phyloP scores from a whole-genome alignment of 2,888 invertebrate genomes.

The Zygothrica quintamaculata region DNA sequence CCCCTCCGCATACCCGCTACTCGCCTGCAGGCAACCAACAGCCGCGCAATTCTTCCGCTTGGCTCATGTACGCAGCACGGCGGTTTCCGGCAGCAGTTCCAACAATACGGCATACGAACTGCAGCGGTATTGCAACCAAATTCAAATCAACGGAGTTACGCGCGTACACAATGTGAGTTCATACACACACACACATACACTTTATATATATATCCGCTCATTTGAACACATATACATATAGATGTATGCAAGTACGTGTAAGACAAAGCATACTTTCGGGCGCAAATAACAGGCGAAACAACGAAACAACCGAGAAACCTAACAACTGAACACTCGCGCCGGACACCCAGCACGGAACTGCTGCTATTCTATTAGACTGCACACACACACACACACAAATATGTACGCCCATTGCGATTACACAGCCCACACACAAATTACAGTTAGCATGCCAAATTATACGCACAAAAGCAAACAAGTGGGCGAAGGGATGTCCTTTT shows the following conservation, averaged over 20 bases:
- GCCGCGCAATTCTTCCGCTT: slow-evolving; percentile 65
- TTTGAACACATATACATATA: background rate
- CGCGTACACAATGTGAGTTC: slow-evolving; percentile 44
- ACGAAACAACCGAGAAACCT: slow-evolving; percentile 56
- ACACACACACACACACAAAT: slow-evolving; percentile 30
- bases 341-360: slow-evolving; percentile 45
- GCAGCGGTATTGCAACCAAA: slow-evolving; percentile 42
- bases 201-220: slow-evolving; percentile 2
- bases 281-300: slow-evolving; percentile 71
- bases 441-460: slow-evolving; percentile 57
- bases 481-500: slow-evolving; percentile 35
- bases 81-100: slow-evolving; percentile 65
- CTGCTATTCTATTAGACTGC: slow-evolving; percentile 68
- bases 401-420: slow-evolving; percentile 13
- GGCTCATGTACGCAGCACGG: slow-evolving; percentile 51
- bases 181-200: slow-evolving; percentile 10
- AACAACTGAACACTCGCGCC: slow-evolving; percentile 51
- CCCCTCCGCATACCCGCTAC: background rate
- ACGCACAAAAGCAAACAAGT: slow-evolving; percentile 76
- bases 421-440: slow-evolving; percentile 47
- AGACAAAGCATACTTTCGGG: slow-evolving; percentile 77
- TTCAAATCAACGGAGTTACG: slow-evolving; percentile 76
- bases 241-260: slow-evolving; percentile 25
- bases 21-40: slow-evolving; percentile 12
- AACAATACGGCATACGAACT: slow-evolving; percentile 58